Conservation (phyloP, 2,113 vertebrate species). For the Clarias magur region DNA sequence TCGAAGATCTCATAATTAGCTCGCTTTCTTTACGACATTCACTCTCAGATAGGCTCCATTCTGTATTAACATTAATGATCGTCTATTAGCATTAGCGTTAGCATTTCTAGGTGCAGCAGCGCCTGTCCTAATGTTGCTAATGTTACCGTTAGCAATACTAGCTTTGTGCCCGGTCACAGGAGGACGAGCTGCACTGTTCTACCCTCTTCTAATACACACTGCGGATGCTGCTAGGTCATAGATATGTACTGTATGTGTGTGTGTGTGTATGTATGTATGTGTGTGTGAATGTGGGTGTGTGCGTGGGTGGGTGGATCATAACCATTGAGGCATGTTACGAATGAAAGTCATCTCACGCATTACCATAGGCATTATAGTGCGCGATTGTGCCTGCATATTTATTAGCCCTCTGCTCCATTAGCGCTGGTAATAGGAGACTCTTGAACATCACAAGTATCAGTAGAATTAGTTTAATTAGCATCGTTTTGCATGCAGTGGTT, state of each 20-base stretch:
- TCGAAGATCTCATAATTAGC: background rate
- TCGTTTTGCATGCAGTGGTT: slow-evolving; percentile 50
- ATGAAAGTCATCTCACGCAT: slow-evolving; percentile 37
- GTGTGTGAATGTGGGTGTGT: background rate
- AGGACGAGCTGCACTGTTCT: background rate
- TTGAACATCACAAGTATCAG: slow-evolving; percentile 43
- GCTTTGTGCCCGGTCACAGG: background rate
- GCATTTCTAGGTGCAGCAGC: background rate
- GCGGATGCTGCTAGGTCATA: slow-evolving; percentile 34
- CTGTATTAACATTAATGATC: slow-evolving; percentile 3
- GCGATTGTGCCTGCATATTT: slow-evolving; percentile 38
- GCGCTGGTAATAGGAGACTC: slow-evolving; percentile 44
- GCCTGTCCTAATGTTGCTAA: background rate
- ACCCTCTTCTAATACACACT: background rate
- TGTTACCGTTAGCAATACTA: background rate
- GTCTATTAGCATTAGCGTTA: slow-evolving; percentile 2
- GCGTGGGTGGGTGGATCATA: slow-evolving; percentile 6
- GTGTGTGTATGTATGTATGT: background rate
- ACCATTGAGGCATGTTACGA: slow-evolving; percentile 15
- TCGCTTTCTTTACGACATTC: background rate
- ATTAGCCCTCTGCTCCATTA: slow-evolving; percentile 41
- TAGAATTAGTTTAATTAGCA: slow-evolving; percentile 57
- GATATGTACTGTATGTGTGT: background rate
- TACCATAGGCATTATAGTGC: slow-evolving; percentile 23
- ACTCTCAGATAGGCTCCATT: background rate